Evolutionary conservation across 2,888 invertebrate genomes (phyloP), one percentile per base, ranked within the genome.

Genomic region (Callyntrura sp.): DNA sequence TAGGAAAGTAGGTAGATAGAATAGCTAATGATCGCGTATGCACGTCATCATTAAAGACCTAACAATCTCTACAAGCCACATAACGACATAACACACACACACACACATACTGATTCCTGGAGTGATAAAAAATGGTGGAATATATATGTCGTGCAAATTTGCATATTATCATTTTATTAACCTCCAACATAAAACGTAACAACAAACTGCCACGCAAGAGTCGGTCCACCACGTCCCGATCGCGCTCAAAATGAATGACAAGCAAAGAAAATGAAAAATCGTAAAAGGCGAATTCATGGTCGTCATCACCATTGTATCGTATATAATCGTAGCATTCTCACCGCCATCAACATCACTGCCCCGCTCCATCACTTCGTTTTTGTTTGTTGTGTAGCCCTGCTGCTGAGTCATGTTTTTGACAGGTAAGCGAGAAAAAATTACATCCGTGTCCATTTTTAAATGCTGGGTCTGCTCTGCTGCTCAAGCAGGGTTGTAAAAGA

Each of bases 241-340:
- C 0, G n/a, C n/a, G 4, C 68, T n/a, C 28, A 68, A 68, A 68
- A 48, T 78, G 78, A 78, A 23, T 78, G 78, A 78, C 78, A 78
- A n/a, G 55, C 28, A 55, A 78, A 55, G 78, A 78, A 78, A 78
- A 78, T 78, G 78, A 51, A 78, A 78, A 55, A 55, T 78, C 78
- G 51, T 78, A 78, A 78, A 78, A 78, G 78, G 78, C 35, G 55
- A 55, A 78, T 55, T 35, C 78, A 78, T 78, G 78, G 78, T 55
- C 78, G 55, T 55, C 51, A 28, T 78, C 78, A 28, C 28, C 68
- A 68, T 62, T 57, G 3, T 9, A 9, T 14, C n/a, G 57, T 57
- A 57, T 14, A 57, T 57, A 57, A 57, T 9, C 4, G n/a, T 57
- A n/a, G 9, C 57, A 57, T 14, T 4, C n/a, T 57, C 4, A 57